phyloP scores from a whole-genome alignment of 2,797 vertebrate genomes.

The Hydrolagus colliei region DNA sequence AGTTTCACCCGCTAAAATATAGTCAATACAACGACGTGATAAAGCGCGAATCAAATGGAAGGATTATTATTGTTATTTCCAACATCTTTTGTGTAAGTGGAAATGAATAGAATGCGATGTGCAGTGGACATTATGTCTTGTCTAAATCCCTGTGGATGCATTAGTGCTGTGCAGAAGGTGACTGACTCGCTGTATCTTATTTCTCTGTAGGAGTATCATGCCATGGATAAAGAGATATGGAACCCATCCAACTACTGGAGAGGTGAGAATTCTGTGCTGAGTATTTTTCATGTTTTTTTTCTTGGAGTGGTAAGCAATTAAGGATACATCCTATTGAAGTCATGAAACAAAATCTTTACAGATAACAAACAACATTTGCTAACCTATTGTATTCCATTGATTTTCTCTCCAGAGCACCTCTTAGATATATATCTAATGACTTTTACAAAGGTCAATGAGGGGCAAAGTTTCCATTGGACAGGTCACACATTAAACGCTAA shows the following conservation, averaged over 20 bases:
- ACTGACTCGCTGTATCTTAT: neutral
- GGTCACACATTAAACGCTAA: neutral
- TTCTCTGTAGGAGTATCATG: slow-evolving; percentile 75
- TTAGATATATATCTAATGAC: neutral
- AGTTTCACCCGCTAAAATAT: no score
- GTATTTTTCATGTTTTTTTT: neutral
- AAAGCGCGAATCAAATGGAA: no score
- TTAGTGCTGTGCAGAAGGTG: no score
- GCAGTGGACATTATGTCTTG: no score
- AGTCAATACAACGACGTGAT: no score
- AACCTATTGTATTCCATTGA: neutral
- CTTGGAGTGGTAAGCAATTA: no score
- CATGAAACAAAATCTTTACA: no score
- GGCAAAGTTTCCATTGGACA: neutral
- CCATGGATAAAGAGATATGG: slow-evolving; percentile 96
- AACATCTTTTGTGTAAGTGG: no score
- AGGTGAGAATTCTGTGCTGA: slow-evolving; percentile 57
- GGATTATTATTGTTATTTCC: no score
- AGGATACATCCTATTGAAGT: no score
- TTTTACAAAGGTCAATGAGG: neutral
- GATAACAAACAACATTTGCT: neutral
- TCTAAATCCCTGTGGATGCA: no score
- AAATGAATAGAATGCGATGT: no score
- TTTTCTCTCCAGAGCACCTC: neutral
- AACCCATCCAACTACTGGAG: slow-evolving; percentile 83